Base-by-base conservation (phyloP, 2,113 vertebrate genomes). In the Neodontobutis hainanensis region DNA sequence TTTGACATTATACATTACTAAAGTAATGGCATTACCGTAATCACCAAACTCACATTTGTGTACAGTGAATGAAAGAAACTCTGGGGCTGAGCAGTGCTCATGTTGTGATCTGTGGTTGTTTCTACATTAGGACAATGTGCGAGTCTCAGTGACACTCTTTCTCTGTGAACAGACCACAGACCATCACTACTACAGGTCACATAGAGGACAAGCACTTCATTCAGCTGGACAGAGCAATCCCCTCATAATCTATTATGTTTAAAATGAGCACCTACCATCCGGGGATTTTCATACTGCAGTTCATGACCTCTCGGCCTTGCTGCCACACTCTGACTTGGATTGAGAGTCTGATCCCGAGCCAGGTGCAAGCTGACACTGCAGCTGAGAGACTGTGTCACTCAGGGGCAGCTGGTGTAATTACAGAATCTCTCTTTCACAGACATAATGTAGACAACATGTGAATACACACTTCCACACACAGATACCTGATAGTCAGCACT, bases 381-480 rank as follows among this genome's bases (percentile, higher is more conserved):
- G 66, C 40, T 0, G n/a, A 57, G 68, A 64, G 38, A 16, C 72
- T 61, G 38, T 16, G 64, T 80, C 78, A 77, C 67, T 65, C 70
- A 19, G 65, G 63, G 55, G 16, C 15, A 38, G 48, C 65, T 74
- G 73, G 7, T 88, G 83, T 86, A 79, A 86, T 84, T 85, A 86
- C 84, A 82, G 78, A 77, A 64, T 68, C 66, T 8, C 44, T 60
- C 57, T 4, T 6, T 44, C 46, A 19, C 70, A 6, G 49, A 77
- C 57, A 27, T 27, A n/a, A 36, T 51, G 66, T 32, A n/a, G 53
- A 42, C 74, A 27, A 52, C 2, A 16, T 16, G 74, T 10, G 12
- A 58, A 64, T 51, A 61, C 14, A 38, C 60, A 32, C 47, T 11
- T 16, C 5, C 52, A 14, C 60, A 48, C 45, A 16, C 44, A 16